Evolutionary conservation across 2,113 vertebrate genomes (phyloP).

Genomic region (Oxyruncus cristatus): DNA sequence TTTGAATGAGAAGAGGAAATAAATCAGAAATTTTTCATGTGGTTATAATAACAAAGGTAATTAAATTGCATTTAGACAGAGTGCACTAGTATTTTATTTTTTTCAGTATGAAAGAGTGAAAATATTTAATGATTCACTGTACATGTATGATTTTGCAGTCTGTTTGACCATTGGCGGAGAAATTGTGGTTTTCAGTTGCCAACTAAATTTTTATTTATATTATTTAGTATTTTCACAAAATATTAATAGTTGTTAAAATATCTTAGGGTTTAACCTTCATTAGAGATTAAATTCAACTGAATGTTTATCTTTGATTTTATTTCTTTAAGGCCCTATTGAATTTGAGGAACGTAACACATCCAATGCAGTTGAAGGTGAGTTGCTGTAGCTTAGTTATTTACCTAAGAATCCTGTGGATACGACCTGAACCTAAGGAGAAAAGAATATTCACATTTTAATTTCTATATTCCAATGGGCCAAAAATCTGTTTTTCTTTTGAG

Average conservation of each 20-base stretch:
- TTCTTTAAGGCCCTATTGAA: slow-evolving; percentile 81
- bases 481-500: neutral
- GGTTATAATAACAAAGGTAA: neutral
- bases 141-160: neutral
- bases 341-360: slow-evolving; percentile 92
- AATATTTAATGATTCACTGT: neutral
- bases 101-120: neutral
- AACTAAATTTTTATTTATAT: neutral
- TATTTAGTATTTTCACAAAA: neutral
- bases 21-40: neutral
- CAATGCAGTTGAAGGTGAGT: slow-evolving; percentile 86
- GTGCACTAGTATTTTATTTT: neutral
- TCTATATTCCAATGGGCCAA: neutral
- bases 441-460: neutral
- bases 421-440: neutral
- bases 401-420: neutral
- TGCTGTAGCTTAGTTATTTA: neutral
- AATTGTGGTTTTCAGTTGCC: neutral
- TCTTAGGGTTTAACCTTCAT: neutral
- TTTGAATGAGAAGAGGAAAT: neutral
- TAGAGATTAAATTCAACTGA: neutral
- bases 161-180: neutral
- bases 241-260: neutral
- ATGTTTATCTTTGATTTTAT: neutral
- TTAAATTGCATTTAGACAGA: neutral